Percentiles rank a stretch among this genome's conserved stretches.
Conservation (phyloP, 1,140 invertebrate species). For the Nylanderia fulva region DNA sequence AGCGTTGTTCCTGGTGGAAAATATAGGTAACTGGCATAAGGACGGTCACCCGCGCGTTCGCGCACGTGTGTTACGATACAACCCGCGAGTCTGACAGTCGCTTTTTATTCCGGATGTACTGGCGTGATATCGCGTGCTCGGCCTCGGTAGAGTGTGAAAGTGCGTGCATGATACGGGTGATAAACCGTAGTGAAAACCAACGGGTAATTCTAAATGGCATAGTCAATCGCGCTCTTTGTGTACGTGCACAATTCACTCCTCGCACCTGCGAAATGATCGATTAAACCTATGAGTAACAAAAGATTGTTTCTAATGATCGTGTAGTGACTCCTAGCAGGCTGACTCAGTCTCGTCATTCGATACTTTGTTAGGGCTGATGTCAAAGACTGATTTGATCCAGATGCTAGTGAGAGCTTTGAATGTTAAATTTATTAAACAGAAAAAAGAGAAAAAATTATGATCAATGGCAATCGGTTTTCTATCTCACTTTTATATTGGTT, state of each 20-base stretch:
- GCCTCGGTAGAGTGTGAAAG: constrained; percentile 55
- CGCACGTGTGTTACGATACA: constrained; percentile 47
- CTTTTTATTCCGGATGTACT: constrained; percentile 17
- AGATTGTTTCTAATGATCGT: constrained; percentile 10
- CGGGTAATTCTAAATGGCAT: constrained; percentile 5
- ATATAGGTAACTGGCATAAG: constrained; percentile 73
- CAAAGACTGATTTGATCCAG: constrained; percentile 7
- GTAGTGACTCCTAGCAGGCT: background rate
- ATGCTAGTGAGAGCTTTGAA: background rate
- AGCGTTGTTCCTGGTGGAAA: constrained; percentile 72
- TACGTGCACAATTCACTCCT: background rate
- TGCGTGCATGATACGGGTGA: constrained; percentile 58
- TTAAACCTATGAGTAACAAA: constrained; percentile 54
- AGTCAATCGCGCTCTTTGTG: constrained; percentile 5
- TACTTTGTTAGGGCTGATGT: background rate
- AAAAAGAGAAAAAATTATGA: background rate
- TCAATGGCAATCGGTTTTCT: background rate
- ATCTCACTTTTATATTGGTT: background rate
- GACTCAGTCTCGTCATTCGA: constrained; percentile 52
- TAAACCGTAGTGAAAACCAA: constrained; percentile 52
- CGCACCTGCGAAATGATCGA: constrained; percentile 65
- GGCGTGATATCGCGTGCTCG: constrained; percentile 36
- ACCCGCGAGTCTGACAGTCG: constrained; percentile 11
- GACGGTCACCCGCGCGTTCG: constrained; percentile 60
- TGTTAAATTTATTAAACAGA: background rate